Percentiles rank a stretch among this genome's conserved stretches.
Conservation (phyloP, 2,797 vertebrate species). For the Aulostomus chinensis region DNA sequence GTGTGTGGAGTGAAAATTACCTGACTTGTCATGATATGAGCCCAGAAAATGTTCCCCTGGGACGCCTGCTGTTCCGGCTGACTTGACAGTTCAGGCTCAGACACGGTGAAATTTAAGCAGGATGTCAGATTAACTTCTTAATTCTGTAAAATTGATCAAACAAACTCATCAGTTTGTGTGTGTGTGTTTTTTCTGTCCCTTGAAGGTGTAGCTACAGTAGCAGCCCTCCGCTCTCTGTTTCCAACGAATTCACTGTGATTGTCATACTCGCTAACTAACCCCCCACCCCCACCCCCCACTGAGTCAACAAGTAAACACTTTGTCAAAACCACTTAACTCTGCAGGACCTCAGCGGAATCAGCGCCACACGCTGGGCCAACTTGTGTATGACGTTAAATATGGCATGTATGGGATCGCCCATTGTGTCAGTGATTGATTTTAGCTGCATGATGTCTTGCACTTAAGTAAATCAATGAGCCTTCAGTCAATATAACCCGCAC, state of each 20-base stretch:
- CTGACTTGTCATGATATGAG: too few species aligned
- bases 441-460: slow-evolving; percentile 39
- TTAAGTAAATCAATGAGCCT: slow-evolving; percentile 46
- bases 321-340: slow-evolving; percentile 58
- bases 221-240: slow-evolving; percentile 4
- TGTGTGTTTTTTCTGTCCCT: too few species aligned
- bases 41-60: slow-evolving; percentile 3
- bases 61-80: slow-evolving; percentile 3
- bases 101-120: background rate
- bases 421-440: slow-evolving; percentile 43
- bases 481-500: slow-evolving; percentile 28
- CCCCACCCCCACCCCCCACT: slow-evolving; percentile 28
- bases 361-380: slow-evolving; percentile 40
- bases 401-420: slow-evolving; percentile 20
- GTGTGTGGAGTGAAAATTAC: too few species aligned
- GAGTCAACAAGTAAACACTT: slow-evolving; percentile 59
- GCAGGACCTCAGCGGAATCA: slow-evolving; percentile 28
- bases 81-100: too few species aligned
- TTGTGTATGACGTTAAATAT: slow-evolving; percentile 39
- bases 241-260: too few species aligned
- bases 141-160: background rate
- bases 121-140: background rate
- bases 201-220: slow-evolving; percentile 3
- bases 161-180: too few species aligned
- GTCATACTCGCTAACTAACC: slow-evolving; percentile 25